A percentile compares a stretch with the other conserved stretches of the same genome.
phyloP scores from a whole-genome alignment of 2,797 vertebrate species.

The Megalops cyprinoides region DNA sequence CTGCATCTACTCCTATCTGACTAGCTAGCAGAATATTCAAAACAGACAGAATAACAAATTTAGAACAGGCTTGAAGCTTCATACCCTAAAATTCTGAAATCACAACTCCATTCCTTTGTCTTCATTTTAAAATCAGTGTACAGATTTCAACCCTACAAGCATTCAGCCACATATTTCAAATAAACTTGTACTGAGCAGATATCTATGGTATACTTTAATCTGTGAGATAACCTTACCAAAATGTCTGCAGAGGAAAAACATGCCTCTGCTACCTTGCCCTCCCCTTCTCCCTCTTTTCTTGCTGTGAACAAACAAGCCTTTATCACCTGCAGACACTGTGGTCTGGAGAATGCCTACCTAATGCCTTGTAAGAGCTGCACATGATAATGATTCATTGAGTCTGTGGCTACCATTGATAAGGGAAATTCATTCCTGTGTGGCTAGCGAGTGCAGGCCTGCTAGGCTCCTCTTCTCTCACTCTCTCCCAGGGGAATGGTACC shows the following conservation, averaged over 20 bases:
- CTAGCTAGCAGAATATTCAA: background rate
- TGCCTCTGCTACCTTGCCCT: background rate
- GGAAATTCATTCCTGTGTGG: slow-evolving; percentile 43
- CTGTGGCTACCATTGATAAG: slow-evolving; percentile 34
- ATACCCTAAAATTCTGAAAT: background rate
- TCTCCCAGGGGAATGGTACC: slow-evolving; percentile 9
- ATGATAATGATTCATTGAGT: slow-evolving; percentile 51
- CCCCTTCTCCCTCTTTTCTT: slow-evolving; percentile 59
- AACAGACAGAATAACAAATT: background rate
- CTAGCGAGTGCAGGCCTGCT: slow-evolving; percentile 54
- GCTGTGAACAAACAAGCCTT: slow-evolving; percentile 54
- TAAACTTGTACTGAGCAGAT: background rate
- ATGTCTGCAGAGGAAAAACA: background rate
- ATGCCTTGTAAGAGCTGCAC: slow-evolving; percentile 42
- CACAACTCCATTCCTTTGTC: background rate
- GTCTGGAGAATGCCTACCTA: background rate
- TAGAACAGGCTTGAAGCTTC: background rate
- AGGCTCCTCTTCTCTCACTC: slow-evolving; percentile 19
- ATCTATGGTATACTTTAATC: background rate
- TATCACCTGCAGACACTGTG: slow-evolving; percentile 52
- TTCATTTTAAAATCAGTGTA: background rate
- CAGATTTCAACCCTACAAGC: background rate
- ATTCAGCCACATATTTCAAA: background rate
- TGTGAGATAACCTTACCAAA: background rate
- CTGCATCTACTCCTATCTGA: background rate